phyloP scores from a whole-genome alignment of 2,888 invertebrate species.

The Theristus sp. region DNA sequence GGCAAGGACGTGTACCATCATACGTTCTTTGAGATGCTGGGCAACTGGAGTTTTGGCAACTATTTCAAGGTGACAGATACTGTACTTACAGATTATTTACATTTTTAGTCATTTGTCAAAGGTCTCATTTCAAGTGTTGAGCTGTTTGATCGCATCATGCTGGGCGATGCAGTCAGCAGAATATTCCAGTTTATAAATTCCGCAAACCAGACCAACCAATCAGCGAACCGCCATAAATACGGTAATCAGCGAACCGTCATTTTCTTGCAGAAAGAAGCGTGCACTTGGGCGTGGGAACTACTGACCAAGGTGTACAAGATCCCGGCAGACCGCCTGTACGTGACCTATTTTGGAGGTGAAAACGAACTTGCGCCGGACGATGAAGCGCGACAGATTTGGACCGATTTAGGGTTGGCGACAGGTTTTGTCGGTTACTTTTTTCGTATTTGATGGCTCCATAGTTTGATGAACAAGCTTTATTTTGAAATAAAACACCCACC shows the following conservation, averaged over 20 bases:
- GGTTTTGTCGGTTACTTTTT: neutral
- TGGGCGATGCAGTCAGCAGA: no score
- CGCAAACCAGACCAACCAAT: no score
- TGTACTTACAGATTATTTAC: no score
- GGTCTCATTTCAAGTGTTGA: no score
- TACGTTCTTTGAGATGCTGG: slow-evolving; percentile 99
- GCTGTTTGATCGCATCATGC: no score
- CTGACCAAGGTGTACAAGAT: slow-evolving; percentile 56
- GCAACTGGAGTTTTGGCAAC: slow-evolving; percentile 99
- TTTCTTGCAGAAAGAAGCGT: slow-evolving; percentile 57
- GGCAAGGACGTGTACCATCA: slow-evolving; percentile 99
- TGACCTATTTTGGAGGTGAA: slow-evolving; percentile 95
- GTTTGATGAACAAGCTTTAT: neutral
- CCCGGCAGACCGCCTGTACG: slow-evolving; percentile 70
- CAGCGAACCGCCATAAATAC: no score
- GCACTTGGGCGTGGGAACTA: slow-evolving; percentile 92
- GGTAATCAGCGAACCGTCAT: no score
- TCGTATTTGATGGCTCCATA: no score
- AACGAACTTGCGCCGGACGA: slow-evolving; percentile 61
- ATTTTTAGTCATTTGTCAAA: no score
- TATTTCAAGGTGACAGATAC: slow-evolving; percentile 86
- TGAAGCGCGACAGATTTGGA: slow-evolving; percentile 67
- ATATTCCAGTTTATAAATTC: no score
- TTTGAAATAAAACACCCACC: no score
- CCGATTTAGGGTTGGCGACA: slow-evolving; percentile 45